These are phyloP conservation scores for Pammene fasciana DNA, from an alignment of 2,888 invertebrate genomes.

Conservation along the genomic window DNA sequence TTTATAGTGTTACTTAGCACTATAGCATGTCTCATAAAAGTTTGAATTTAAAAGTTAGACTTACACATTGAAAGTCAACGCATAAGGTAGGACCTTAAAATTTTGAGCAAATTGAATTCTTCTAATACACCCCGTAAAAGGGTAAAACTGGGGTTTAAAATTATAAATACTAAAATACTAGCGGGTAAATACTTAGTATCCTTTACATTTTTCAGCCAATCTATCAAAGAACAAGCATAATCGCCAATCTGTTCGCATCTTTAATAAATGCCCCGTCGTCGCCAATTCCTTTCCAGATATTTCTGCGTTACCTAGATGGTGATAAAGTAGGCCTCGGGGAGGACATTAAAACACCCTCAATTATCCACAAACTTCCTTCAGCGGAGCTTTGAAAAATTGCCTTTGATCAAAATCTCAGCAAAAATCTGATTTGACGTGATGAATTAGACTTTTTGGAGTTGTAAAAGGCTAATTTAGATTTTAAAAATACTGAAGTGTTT, in stretches of 20 bases:
- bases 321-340: constrained; percentile 15
- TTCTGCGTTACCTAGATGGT: constrained; percentile 2
- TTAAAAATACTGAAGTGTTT: background rate
- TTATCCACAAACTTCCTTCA: constrained; percentile 13
- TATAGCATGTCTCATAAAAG: no score
- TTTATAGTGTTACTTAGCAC: no score
- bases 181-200: no score
- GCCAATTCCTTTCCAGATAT: constrained; percentile 10
- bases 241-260: background rate
- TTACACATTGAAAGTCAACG: no score
- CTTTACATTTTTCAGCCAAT: no score
- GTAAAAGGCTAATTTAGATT: background rate
- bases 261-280: background rate
- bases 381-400: constrained; percentile 7
- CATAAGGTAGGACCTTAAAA: no score
- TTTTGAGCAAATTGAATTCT: no score
- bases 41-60: no score
- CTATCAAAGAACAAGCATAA: background rate
- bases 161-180: no score
- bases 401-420: background rate
- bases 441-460: background rate
- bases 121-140: no score
- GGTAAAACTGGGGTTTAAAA: no score
- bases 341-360: constrained; percentile 21
- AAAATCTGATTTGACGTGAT: background rate